Conservation (phyloP, 2,888 invertebrate species). For the Atherix ibis region DNA sequence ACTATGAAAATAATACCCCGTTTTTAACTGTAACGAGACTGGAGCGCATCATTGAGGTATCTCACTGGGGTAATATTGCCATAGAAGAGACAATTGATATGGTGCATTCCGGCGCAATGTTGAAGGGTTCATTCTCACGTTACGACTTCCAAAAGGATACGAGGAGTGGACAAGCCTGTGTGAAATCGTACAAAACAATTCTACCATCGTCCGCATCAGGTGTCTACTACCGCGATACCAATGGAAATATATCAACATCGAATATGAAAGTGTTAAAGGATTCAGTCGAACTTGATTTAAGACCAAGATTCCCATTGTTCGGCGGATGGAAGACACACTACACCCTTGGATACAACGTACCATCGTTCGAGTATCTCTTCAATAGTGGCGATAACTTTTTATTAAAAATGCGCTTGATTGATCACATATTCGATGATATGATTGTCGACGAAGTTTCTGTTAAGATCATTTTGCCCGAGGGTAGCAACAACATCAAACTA, state of each 20-base stretch:
- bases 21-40: conserved; percentile 85
- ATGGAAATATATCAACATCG: conserved; percentile 98
- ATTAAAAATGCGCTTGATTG: conserved; percentile 85
- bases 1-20: conserved; percentile 92
- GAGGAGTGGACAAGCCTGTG: conserved; percentile 72
- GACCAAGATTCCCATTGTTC: conserved; percentile 93
- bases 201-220: conserved; percentile 80
- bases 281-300: conserved; percentile 86
- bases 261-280: conserved; percentile 77
- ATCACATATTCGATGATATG: conserved; percentile 96
- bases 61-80: conserved; percentile 99
- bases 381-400: conserved; percentile 63
- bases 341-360: conserved; percentile 90
- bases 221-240: conserved; percentile 91
- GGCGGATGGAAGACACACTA: conserved; percentile 99
- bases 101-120: conserved; percentile 77
- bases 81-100: conserved; percentile 89
- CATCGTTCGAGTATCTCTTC: conserved; percentile 89
- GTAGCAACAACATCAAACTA: conserved; percentile 65
- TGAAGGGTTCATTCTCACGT: conserved; percentile 91
- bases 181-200: conserved; percentile 79
- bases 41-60: conserved; percentile 82
- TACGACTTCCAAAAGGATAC: conserved; percentile 94
- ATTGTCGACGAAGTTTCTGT: conserved; percentile 77
- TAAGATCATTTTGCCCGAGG: conserved; percentile 87